Base-by-base conservation (phyloP, 2,888 invertebrate genomes). In the Scaeva pyrastri region DNA sequence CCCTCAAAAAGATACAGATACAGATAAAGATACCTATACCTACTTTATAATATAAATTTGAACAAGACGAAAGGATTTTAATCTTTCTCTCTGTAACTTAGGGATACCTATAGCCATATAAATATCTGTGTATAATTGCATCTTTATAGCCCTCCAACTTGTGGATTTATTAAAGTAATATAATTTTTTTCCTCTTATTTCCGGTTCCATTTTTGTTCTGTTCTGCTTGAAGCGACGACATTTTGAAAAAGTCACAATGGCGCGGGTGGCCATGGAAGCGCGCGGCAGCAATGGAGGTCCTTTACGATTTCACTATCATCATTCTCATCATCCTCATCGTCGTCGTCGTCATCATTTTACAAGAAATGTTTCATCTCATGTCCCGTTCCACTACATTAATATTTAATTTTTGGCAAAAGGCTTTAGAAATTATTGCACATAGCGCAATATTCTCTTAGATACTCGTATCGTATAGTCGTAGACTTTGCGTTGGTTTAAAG, bases 61-160 rank as follows among this genome's bases (percentile, higher is more conserved):
- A 19, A 11, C 10, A 43, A 48, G 50, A 48, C 43, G 71, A 60
- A 66, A 31, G 66, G 81, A 26, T 81, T 77, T 81, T 85, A 81
- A 85, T 81, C 85, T 62, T 62, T 79, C n/a, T 8, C 14, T 41
- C 14, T 48, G 10, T 48, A 11, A 48, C 21, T 10, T 12, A 39
- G 1, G 39, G 8, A 39, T 39, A 39, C 7, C 11, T 39, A 39
- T 31, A 31, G 2, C 39, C n/a, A n/a, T 12, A 39, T 3, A 39
- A 12, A 3, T 39, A 39, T 52, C 23, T 75, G 19, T 58, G 12
- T 72, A 45, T 80, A 80, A 85, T 56, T 85, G 85, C 85, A 85
- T 77, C 81, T 81, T 85, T 81, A 85, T 85, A 76, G 76, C 76
- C 73, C 81, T 36, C 76, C 81, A 72, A 81, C 76, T 76, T 76